Evolutionary conservation across 2,113 vertebrate genomes (phyloP), one percentile per base, ranked within the genome.

Genomic region (Myrmecophaga tridactyla): DNA sequence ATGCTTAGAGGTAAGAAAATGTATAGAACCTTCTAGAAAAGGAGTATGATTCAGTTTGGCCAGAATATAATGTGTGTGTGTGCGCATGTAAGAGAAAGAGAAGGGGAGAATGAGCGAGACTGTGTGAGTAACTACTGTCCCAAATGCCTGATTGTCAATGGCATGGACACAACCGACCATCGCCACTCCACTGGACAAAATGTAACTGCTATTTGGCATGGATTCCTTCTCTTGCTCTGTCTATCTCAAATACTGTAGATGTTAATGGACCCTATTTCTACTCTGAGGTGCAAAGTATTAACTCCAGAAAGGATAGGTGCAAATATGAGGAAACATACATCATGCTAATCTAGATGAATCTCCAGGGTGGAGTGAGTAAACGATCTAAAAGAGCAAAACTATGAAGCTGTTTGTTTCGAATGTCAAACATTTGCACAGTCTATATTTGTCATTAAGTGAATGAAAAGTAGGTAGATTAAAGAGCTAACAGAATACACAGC

Each of bases 401-500:
- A 82, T 39, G 23, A 6, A 90, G 89, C 86, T 92, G 87, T 95
- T 89, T 72, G 65, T 90, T 96, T 70, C 92, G 92, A 94, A 94
- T 84, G 87, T 95, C 96, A 97, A 90, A 94, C 89, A 86, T 95
- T 23, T 78, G 20, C 85, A 80, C 51, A 75, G 76, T 63, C 69
- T 39, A 65, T 91, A 97, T 96, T 96, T 90, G 89, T 95, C 96
- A 95, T 94, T 92, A 96, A 90, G 58, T 14, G 62, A 81, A 95
- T 46, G 73, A 89, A 95, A 97, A 85, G 63, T 21, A 95, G 95
- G 90, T 72, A 95, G 90, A 95, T 93, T 96, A 96, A 96, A 86
- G 81, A 96, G 92, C 62, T 83, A 92, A 95, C 72, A 92, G 88
- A 94, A 84, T 72, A 58, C 62, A 94, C 62, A 89, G 69, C 60